phyloP scores from a whole-genome alignment of 2,797 vertebrate genomes.

The Merluccius polli region DNA sequence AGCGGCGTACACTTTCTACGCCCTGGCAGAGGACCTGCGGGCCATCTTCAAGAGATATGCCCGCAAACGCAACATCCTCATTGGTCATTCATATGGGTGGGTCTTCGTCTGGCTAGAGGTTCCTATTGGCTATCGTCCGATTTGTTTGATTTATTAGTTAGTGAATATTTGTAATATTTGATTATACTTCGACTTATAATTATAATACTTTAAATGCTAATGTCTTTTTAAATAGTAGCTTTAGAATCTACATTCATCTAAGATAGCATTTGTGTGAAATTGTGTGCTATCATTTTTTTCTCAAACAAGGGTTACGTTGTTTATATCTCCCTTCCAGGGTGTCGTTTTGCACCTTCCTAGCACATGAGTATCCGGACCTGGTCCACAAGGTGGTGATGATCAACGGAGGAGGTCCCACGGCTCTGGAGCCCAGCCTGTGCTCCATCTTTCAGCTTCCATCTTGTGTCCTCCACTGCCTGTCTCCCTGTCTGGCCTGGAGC shows the following conservation, averaged over 20 bases:
- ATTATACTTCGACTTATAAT: too few relatives aligned
- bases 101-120: conserved; percentile 22
- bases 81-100: conserved; percentile 95
- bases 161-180: too few relatives aligned
- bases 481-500: conserved; percentile 95
- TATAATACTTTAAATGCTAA: neutral
- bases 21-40: conserved; percentile 90
- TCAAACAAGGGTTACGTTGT: neutral
- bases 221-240: neutral
- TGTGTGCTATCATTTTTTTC: neutral
- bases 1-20: conserved; percentile 93
- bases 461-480: conserved; percentile 90
- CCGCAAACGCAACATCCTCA: conserved; percentile 89
- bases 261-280: neutral
- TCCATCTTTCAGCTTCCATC: conserved; percentile 97
- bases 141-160: too few relatives aligned
- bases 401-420: conserved; percentile 93
- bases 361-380: conserved; percentile 93
- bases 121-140: too few relatives aligned
- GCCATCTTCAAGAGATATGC: conserved; percentile 92
- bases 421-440: conserved; percentile 94
- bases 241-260: neutral
- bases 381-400: conserved; percentile 99
- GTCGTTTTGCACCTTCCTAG: conserved; percentile 96
- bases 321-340: conserved; percentile 69